Evolutionary conservation across 2,888 invertebrate genomes (phyloP).

Genomic region (Scaptomyza tumidula): DNA sequence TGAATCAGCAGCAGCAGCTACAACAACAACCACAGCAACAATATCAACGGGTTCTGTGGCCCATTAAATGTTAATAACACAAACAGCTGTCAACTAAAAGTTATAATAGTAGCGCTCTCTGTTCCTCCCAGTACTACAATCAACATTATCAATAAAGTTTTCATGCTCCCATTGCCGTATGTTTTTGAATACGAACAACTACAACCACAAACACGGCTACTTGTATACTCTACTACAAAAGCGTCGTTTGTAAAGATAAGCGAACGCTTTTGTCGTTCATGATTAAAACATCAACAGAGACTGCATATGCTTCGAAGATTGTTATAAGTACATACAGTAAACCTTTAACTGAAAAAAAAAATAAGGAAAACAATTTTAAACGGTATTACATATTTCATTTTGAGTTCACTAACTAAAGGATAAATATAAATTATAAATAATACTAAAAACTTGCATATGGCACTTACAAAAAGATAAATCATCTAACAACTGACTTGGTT

Average conservation of each 20-base stretch:
- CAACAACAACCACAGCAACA: slow-evolving; percentile 4
- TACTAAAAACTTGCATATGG: too few relatives aligned
- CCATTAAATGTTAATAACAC: slow-evolving; percentile 36
- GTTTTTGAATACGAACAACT: slow-evolving; percentile 48
- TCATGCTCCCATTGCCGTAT: slow-evolving; percentile 50
- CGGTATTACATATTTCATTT: neutral
- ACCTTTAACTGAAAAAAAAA: neutral
- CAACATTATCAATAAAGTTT: slow-evolving; percentile 45
- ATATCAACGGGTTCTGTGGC: slow-evolving; percentile 4
- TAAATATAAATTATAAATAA: neutral
- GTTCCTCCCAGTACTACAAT: slow-evolving; percentile 22
- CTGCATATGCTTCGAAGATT: slow-evolving; percentile 23
- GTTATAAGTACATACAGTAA: slow-evolving; percentile 38
- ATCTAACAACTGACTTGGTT: too few relatives aligned
- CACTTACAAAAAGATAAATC: too few relatives aligned
- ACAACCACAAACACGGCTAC: slow-evolving; percentile 13
- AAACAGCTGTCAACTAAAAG: slow-evolving; percentile 47
- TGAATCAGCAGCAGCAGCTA: slow-evolving; percentile 2
- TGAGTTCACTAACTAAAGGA: neutral
- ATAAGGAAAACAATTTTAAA: neutral
- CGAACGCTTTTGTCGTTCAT: slow-evolving; percentile 42
- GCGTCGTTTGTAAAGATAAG: slow-evolving; percentile 43
- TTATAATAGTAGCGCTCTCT: slow-evolving; percentile 23
- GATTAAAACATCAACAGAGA: slow-evolving; percentile 48
- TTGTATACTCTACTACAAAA: slow-evolving; percentile 6